Percentiles rank a stretch among this genome's conserved stretches.
phyloP scores from a whole-genome alignment of 1,140 invertebrate species.

The Phthorimaea operculella region DNA sequence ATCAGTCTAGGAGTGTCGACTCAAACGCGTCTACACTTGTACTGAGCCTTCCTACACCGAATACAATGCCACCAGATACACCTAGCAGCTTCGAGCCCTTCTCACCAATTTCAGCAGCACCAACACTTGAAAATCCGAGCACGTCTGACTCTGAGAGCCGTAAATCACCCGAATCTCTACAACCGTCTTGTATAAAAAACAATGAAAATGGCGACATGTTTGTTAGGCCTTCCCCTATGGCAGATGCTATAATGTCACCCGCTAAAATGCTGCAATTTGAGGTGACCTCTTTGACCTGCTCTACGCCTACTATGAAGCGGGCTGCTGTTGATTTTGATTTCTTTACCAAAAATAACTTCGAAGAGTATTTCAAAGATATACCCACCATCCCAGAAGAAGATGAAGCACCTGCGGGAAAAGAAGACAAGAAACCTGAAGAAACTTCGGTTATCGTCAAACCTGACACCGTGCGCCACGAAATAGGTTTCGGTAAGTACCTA shows the following conservation, averaged over 20 bases:
- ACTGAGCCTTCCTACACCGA: neutral
- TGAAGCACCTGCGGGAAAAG: conserved; percentile 24
- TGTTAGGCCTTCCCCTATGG: conserved; percentile 45
- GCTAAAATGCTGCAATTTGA: conserved; percentile 60
- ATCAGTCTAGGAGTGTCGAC: conserved; percentile 30
- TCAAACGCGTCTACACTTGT: neutral
- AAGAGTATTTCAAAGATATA: conserved; percentile 43
- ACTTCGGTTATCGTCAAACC: conserved; percentile 53
- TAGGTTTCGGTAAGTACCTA: conserved; percentile 58
- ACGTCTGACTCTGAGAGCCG: conserved; percentile 12
- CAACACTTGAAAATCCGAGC: conserved; percentile 17
- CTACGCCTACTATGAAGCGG: conserved; percentile 58
- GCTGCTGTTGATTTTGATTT: conserved; percentile 54
- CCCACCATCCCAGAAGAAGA: conserved; percentile 19
- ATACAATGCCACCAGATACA: neutral
- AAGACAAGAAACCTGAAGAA: conserved; percentile 35
- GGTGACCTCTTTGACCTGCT: conserved; percentile 32
- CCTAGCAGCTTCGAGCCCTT: neutral
- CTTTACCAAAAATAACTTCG: conserved; percentile 49
- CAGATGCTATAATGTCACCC: conserved; percentile 48
- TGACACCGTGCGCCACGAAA: conserved; percentile 53
- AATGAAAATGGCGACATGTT: conserved; percentile 39
- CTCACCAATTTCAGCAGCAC: neutral
- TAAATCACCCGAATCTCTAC: conserved; percentile 33
- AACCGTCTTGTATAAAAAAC: conserved; percentile 42